Base-by-base conservation (phyloP, 2,797 vertebrate species). In the Arrhamphus sclerolepis region DNA sequence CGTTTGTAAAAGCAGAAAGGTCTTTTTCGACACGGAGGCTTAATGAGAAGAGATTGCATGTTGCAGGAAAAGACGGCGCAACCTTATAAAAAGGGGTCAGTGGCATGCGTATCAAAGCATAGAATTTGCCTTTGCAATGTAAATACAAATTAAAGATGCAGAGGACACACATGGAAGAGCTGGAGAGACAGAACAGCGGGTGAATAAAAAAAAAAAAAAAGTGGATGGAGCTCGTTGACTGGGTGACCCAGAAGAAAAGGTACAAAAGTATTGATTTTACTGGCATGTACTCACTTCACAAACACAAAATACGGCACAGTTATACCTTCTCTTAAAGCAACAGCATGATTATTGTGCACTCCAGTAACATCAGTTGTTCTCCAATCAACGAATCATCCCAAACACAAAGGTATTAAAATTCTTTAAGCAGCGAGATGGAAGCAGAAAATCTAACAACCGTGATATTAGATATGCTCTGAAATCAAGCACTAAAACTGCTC, bases 1-100 rank as follows among this genome's bases (percentile, higher is more conserved):
- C n/a, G 22, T 20, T 67, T 55, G 50, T 72, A 51, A 74, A 69
- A 67, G 75, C 70, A 64, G 57, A 72, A 22, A 71, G 58, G 63
- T 74, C 61, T 41, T 34, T 31, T 16, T 44, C 26, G 46, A 42
- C 24, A 28, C 48, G 18, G 26, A 63, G 52, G 62, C 70, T 75
- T 82, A 78, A 81, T 71, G 63, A 64, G 72, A 75, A 46, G 56
- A 67, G 64, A 80, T 68, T 72, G 63, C 56, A 68, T 56, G 55
- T 29, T 71, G 70, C 46, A 50, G 61, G 62, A 58, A 57, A 65
- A n/a, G 24, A 19, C 5, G 41, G 41, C 20, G 34, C 5, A 16
- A 16, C 34, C 34, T 38, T 16, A 38, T 38, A 14, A 38, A 38
- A 38, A 38, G 31, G 29, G 29, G 31, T 34, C 34, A 13, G 34